Conservation (phyloP, 2,113 vertebrate species). For the Cyprinodon variegatus region DNA sequence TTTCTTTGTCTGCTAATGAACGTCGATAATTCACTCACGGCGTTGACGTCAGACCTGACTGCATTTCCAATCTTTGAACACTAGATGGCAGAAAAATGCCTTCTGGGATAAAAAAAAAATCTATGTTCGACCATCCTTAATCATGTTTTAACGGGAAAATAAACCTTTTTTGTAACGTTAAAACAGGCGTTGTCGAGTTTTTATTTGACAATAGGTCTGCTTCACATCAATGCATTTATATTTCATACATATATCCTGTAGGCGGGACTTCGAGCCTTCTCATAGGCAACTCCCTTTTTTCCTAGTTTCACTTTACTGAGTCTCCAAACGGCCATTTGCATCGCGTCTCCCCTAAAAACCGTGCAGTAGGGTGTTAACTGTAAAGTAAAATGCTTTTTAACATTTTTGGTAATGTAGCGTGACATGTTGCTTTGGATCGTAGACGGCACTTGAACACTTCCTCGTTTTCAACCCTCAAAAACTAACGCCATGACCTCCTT, state of each 20-base stretch:
- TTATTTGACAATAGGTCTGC: background rate
- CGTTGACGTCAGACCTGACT: background rate
- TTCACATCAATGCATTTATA: background rate
- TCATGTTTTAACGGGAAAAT: background rate
- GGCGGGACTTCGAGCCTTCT: background rate
- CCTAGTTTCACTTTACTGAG: slow-evolving; percentile 9
- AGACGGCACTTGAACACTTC: background rate
- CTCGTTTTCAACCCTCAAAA: background rate
- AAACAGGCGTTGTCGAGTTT: no score
- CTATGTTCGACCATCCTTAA: background rate
- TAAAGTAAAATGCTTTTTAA: accelerated
- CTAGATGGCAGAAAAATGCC: no score
- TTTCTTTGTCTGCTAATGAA: no score
- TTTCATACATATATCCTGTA: background rate
- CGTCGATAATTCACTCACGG: background rate
- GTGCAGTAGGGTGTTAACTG: accelerated
- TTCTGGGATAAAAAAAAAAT: background rate
- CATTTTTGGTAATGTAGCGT: background rate
- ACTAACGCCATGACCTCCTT: background rate
- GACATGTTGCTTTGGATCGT: background rate
- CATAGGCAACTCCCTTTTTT: slow-evolving; percentile 2
- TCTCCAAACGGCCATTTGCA: no score
- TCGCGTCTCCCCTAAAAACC: background rate
- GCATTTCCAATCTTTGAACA: background rate
- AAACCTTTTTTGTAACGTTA: background rate